Base-by-base conservation (phyloP, 2,797 vertebrate species). In the Cryptoblepharus egeriae region DNA sequence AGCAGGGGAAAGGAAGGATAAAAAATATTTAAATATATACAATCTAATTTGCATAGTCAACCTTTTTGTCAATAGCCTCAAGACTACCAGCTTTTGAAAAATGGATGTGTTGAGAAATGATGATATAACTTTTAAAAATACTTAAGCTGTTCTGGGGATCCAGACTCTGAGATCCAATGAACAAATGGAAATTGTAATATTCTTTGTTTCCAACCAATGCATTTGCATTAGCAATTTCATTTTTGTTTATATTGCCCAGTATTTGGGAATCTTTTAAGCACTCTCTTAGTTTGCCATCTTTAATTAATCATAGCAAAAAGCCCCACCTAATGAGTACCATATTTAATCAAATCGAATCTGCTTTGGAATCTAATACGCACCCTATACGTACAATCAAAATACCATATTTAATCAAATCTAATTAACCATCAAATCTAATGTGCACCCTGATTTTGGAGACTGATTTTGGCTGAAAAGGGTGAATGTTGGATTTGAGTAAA, bases 181-280 rank as follows among this genome's bases (percentile, higher is more conserved):
- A 42, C 26, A 42, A 85, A 24, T 37, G 10, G 75, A 82, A 85
- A 80, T 45, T 71, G 63, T 68, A 0, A 18, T n/a, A 12, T 73
- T 52, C 7, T 15, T 3, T 61, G 1, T 60, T 64, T 32, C 70
- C 74, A 89, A 75, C 52, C 69, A 58, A n/a, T 5, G 32, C 73
- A 4, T 57, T 20, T 80, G 22, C 55, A 81, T 83, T 72, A 81
- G 67, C 82, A 20, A 65, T 2, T 80, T 77, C 45, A n/a, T 37
- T 69, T 22, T 77, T 20, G 49, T 5, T 69, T 37, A 74, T 42
- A 39, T 58, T 5, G 24, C 9, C 70, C 74, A 5, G 13, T n/a
- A n/a, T 24, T 61, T 84, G 61, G 24, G 20, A 2, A 35, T 30
- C 30, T 76, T 83, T 68, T 20, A 42, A 18, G 24, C 2, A 39